Percentiles rank a stretch among this genome's conserved stretches.
These are phyloP conservation scores for Axis porcinus DNA, from an alignment of 2,113 vertebrate genomes.

Conservation along the genomic window DNA sequence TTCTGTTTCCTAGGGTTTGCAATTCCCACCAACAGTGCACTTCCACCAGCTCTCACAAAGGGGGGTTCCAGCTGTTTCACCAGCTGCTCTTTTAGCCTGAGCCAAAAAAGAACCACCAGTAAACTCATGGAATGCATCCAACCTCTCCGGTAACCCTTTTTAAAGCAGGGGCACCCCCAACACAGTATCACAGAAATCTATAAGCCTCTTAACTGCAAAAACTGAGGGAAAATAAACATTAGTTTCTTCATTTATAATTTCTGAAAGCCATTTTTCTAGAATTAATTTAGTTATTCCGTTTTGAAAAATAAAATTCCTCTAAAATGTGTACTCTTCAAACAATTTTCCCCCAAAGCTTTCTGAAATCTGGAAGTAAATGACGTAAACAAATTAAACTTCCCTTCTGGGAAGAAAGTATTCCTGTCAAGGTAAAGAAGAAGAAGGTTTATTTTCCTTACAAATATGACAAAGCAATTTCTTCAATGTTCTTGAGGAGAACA, in stretches of 20 bases:
- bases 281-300: background rate
- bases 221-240: background rate
- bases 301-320: conserved; percentile 23
- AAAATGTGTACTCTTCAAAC: conserved; percentile 20
- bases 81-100: conserved; percentile 40
- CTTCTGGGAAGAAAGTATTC: background rate
- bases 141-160: background rate
- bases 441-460: background rate
- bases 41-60: conserved; percentile 29
- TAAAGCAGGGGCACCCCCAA: background rate
- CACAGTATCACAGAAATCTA: background rate
- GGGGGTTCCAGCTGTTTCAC: conserved; percentile 39
- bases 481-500: background rate
- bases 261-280: background rate
- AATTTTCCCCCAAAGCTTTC: background rate
- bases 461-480: background rate
- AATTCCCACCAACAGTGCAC: conserved; percentile 2
- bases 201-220: background rate
- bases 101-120: conserved; percentile 33
- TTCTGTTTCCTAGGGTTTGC: background rate
- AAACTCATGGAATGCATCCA: background rate
- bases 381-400: conserved; percentile 5
- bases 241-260: conserved; percentile 1
- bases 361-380: conserved; percentile 40
- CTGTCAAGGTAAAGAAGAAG: conserved; percentile 1